These are phyloP conservation scores for Lagopus leucura DNA, from an alignment of 2,113 vertebrate species.

Conservation along the genomic window DNA sequence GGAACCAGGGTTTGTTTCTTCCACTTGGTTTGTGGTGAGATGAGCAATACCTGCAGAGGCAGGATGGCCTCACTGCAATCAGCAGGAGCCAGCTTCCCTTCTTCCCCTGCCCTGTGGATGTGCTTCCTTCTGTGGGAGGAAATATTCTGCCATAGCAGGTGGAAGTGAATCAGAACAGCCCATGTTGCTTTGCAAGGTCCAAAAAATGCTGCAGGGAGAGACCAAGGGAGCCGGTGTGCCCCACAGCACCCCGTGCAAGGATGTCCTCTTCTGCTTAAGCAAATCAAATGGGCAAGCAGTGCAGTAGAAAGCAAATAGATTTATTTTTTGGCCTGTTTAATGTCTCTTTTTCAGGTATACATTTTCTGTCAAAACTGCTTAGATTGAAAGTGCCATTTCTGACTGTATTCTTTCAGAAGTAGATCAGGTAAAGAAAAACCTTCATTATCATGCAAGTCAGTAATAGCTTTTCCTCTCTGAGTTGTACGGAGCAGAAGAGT, in stretches of 20 bases:
- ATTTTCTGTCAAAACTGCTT: not conserved
- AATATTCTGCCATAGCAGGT: not conserved
- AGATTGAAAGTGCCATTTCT: conserved; percentile 55
- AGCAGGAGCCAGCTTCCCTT: not conserved
- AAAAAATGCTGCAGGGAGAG: not conserved
- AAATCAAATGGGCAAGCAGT: not conserved
- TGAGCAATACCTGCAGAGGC: not conserved
- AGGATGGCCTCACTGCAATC: accelerated
- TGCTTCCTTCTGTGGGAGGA: not conserved
- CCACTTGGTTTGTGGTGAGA: accelerated
- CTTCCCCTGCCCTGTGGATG: not conserved
- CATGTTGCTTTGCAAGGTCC: not conserved
- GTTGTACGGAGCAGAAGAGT: not conserved
- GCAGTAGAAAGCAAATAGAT: not conserved
- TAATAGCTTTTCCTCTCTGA: conserved; percentile 32
- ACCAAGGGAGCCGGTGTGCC: not conserved
- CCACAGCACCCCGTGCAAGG: not conserved
- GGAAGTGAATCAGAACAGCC: accelerated
- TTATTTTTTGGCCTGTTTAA: conserved; percentile 28
- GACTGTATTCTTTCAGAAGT: conserved; percentile 41
- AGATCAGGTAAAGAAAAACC: conserved; percentile 29
- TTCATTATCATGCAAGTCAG: conserved; percentile 25
- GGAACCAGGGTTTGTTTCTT: not conserved
- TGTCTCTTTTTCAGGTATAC: not conserved
- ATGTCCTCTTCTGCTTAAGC: not conserved